These are phyloP conservation scores for Drosophila greeni DNA, from an alignment of 2,888 invertebrate genomes.

Conservation along the genomic window DNA sequence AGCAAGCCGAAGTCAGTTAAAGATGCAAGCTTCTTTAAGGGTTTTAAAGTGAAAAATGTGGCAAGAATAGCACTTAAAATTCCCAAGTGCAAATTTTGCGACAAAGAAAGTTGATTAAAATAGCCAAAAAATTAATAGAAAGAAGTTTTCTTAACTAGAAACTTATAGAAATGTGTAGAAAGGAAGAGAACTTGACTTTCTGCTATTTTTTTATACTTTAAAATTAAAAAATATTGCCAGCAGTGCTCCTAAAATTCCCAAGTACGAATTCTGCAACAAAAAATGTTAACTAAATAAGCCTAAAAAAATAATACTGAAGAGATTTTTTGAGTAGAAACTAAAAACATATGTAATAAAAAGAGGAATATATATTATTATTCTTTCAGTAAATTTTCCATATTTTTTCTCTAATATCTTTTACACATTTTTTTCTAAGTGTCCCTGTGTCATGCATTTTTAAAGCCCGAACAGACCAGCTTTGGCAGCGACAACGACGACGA, in stretches of 20 bases:
- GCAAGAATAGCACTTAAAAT: background rate
- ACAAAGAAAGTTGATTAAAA: background rate
- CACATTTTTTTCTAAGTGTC: slow-evolving; percentile 14
- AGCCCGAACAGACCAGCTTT: slow-evolving; percentile 13
- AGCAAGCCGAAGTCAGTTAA: background rate
- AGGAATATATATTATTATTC: no score
- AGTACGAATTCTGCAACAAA: background rate
- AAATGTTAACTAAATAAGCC: background rate
- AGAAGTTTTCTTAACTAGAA: no score
- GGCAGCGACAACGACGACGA: slow-evolving; percentile 34
- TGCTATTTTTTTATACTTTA: no score
- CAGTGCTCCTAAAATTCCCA: background rate
- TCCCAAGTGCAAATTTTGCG: background rate
- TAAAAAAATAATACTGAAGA: background rate
- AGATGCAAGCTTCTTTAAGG: background rate
- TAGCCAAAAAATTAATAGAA: no score
- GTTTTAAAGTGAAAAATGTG: background rate
- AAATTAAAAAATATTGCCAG: background rate
- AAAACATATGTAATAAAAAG: background rate
- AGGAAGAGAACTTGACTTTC: no score
- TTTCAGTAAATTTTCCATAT: no score
- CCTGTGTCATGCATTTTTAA: slow-evolving; percentile 65
- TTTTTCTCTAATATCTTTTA: background rate
- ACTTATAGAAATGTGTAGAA: no score
- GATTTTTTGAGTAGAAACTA: background rate